These are phyloP conservation scores for Cacajao melanocephalus DNA, from an alignment of 2,797 vertebrate species.

Conservation along the genomic window DNA sequence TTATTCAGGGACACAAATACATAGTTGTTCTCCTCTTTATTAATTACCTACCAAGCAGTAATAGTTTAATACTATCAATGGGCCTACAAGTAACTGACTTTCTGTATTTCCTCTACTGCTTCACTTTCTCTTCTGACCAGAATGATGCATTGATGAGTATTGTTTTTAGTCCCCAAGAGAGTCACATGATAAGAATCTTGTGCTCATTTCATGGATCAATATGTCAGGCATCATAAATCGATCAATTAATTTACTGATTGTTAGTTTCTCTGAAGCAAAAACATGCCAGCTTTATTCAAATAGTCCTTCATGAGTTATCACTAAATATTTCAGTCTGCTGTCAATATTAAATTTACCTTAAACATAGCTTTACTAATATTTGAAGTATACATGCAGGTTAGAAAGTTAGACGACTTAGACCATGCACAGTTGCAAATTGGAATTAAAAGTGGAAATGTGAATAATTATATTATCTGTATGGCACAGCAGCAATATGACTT, in stretches of 20 bases:
- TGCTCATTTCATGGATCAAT: constrained; percentile 48
- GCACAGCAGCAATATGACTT: constrained; percentile 1
- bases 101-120: constrained; percentile 24
- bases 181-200: neutral
- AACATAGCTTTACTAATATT: neutral
- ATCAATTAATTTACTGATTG: constrained; percentile 26
- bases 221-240: constrained; percentile 34
- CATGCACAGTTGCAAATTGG: neutral
- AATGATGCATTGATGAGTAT: neutral
- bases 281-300: constrained; percentile 27
- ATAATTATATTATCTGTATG: constrained; percentile 61
- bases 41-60: constrained; percentile 26
- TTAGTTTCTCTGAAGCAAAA: constrained; percentile 36
- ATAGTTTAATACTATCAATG: neutral
- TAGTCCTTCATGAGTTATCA: neutral
- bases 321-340: neutral
- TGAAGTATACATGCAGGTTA: neutral
- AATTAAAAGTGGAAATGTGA: constrained; percentile 49
- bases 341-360: constrained; percentile 4
- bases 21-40: neutral
- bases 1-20: neutral
- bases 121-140: neutral
- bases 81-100: neutral
- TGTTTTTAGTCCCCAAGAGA: constrained; percentile 17
- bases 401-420: neutral